Conservation (phyloP, 2,888 invertebrate species). For the Carterocephalus palaemon region DNA sequence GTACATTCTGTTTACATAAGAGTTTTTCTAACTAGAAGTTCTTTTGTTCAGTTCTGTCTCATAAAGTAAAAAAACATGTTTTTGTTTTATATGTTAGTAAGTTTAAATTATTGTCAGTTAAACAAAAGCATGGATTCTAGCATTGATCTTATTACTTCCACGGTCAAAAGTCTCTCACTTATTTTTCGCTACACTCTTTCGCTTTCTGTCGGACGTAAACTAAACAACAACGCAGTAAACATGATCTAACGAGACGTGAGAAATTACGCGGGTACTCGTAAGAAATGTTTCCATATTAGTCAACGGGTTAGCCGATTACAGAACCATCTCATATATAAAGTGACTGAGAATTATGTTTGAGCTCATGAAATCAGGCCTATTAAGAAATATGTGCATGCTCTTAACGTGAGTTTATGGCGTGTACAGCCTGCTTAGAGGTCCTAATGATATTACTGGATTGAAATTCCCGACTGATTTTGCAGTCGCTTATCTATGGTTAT, state of each 20-base stretch:
- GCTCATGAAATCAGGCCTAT: conserved; percentile 15
- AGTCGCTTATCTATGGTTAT: neutral
- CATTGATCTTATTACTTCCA: no score
- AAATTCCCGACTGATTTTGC: neutral
- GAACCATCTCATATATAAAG: conserved; percentile 9
- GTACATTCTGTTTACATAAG: no score
- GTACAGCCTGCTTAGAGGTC: conserved; percentile 9
- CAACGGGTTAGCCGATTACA: conserved; percentile 14
- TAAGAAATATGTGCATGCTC: conserved; percentile 18
- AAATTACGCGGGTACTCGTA: conserved; percentile 18
- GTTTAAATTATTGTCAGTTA: no score
- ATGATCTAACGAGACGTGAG: conserved; percentile 23
- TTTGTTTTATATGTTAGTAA: no score
- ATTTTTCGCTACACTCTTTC: conserved; percentile 7
- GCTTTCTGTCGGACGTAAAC: neutral
- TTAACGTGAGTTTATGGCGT: conserved; percentile 19
- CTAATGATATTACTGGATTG: conserved; percentile 6
- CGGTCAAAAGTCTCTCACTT: no score
- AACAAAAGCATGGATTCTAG: no score
- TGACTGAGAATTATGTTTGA: conserved; percentile 10
- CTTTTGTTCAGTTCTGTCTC: no score
- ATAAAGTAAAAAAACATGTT: no score
- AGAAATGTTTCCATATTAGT: conserved; percentile 18
- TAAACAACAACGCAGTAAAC: conserved; percentile 7
- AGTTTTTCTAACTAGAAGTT: no score